phyloP scores from a whole-genome alignment of 2,797 vertebrate species.

The Melanotaenia trifasciata region DNA sequence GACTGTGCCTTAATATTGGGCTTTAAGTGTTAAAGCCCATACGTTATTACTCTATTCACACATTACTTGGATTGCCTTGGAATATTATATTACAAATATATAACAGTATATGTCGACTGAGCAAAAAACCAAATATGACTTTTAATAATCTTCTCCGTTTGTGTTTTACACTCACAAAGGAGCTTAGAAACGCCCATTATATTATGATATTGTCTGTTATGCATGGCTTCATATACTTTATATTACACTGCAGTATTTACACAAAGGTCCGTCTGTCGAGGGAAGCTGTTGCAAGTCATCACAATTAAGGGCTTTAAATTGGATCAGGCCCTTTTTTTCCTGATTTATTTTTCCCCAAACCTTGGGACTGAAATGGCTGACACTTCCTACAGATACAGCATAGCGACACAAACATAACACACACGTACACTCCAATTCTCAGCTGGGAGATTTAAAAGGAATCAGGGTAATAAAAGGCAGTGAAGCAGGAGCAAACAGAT shows the following conservation, averaged over 20 bases:
- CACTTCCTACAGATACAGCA: slow-evolving; percentile 83
- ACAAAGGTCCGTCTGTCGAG: slow-evolving; percentile 61
- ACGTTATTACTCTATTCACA: slow-evolving; percentile 41
- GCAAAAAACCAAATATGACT: slow-evolving; percentile 45
- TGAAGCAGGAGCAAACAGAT: slow-evolving; percentile 52
- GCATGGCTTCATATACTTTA: slow-evolving; percentile 77
- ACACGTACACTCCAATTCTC: slow-evolving; percentile 12
- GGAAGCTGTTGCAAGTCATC: slow-evolving; percentile 61
- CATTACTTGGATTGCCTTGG: slow-evolving; percentile 49
- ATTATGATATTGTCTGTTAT: slow-evolving; percentile 66
- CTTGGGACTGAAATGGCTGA: slow-evolving; percentile 83
- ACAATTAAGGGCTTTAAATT: slow-evolving; percentile 64
- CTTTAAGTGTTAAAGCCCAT: slow-evolving; percentile 48
- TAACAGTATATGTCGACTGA: slow-evolving; percentile 45
- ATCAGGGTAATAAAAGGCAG: slow-evolving; percentile 56
- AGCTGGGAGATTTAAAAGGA: slow-evolving; percentile 34
- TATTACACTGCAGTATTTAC: slow-evolving; percentile 64
- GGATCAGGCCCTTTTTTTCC: slow-evolving; percentile 67
- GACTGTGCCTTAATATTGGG: slow-evolving; percentile 48
- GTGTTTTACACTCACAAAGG: slow-evolving; percentile 43
- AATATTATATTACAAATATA: slow-evolving; percentile 71
- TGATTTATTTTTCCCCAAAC: slow-evolving; percentile 68
- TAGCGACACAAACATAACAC: slow-evolving; percentile 39
- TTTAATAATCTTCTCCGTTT: slow-evolving; percentile 34
- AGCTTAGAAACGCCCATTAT: slow-evolving; percentile 55